Evolutionary conservation across 2,113 vertebrate genomes (phyloP), one percentile per base, ranked within the genome.

Genomic region (Antennarius striatus): DNA sequence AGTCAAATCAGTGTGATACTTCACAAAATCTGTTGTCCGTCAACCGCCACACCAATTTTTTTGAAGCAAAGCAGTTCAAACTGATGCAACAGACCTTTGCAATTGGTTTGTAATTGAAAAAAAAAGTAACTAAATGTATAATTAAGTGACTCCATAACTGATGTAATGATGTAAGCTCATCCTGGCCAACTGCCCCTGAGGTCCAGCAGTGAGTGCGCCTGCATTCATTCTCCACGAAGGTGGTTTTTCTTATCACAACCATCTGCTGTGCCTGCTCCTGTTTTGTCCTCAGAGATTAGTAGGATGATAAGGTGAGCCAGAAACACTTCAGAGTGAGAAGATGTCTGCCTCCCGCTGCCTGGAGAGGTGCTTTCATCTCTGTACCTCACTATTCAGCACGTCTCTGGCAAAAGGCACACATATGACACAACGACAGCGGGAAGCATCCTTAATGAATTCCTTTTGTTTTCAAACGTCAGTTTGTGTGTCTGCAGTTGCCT

Each of bases 221-320:
- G 71, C 77, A 32, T 69, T 71, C 57, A 32, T 48, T 78, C 63
- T 3, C 65, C 0, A 10, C n/a, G 60, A 77, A 83, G 63, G 70
- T 65, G 64, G 56, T 56, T 80, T 49, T 60, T 84, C 77, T 87
- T 80, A 87, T 88, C 79, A 71, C 71, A 79, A 77, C 77, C 86
- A 88, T 88, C 84, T 87, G 86, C 64, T 71, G 9, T 72, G 71
- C 63, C 77, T 70, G 82, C 84, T 86, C 52, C 74, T 78, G 84
- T 84, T 82, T 75, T 75, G 71, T 76, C 77, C 60, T 2, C 1
- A 45, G 81, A 85, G 85, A 85, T 83, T 56, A 56, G 68, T 70
- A 47, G 71, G 64, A 39, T 81, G 79, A 86, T 83, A 75, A 60
- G 4, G 30, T 10, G 32, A 36, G 32, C 32, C 3, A 36, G 32